Evolutionary conservation across 2,113 vertebrate species (phyloP).

Genomic region (Recurvirostra avosetta): DNA sequence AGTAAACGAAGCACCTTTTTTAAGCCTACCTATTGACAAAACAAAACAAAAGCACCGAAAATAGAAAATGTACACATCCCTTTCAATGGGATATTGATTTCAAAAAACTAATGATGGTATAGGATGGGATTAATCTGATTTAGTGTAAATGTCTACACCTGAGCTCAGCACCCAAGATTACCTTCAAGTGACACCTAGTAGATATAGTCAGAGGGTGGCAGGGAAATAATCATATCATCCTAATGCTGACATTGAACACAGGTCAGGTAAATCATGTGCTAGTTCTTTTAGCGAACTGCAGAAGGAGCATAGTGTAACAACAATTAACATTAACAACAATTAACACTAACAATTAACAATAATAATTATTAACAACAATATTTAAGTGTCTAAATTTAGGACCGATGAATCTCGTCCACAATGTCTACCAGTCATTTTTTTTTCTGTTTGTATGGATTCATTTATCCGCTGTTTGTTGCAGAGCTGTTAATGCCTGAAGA

Average conservation of each 20-base stretch:
- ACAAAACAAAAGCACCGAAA: neutral
- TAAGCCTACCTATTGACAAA: neutral
- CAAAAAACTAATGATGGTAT: neutral
- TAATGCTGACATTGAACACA: neutral
- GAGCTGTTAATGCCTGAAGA: neutral
- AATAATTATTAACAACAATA: neutral
- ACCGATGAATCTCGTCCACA: neutral
- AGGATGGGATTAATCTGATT: neutral
- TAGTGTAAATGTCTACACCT: neutral
- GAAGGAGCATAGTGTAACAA: neutral
- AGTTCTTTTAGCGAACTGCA: neutral
- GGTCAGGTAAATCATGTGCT: neutral
- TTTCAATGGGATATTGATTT: neutral
- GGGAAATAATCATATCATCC: neutral
- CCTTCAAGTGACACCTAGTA: fast-evolving
- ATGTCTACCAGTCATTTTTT: neutral
- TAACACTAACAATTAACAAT: too few relatives aligned
- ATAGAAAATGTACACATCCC: too few relatives aligned
- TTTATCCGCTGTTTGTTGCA: neutral
- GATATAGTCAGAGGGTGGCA: neutral
- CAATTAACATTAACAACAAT: too few relatives aligned
- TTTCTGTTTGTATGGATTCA: neutral
- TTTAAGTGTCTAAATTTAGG: neutral
- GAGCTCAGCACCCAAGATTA: neutral
- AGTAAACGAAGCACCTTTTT: neutral